These are phyloP conservation scores for Babyrousa celebensis DNA, from an alignment of 2,797 vertebrate species.

Conservation along the genomic window DNA sequence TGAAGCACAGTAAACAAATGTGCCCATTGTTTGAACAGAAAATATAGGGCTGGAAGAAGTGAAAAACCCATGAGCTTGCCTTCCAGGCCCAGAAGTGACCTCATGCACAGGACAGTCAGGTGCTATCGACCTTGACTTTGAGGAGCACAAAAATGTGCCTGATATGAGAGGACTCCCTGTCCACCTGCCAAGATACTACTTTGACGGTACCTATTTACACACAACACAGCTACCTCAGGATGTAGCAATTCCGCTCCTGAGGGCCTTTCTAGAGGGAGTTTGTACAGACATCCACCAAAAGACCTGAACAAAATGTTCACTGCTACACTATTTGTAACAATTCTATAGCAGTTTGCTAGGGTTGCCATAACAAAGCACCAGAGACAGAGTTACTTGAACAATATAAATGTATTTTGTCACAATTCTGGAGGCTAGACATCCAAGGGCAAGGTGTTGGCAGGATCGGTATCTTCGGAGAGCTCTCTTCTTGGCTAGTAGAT, in stretches of 20 bases:
- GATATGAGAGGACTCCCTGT: not conserved
- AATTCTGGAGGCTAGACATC: not conserved
- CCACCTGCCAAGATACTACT: not conserved
- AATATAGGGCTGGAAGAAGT: constrained; percentile 37
- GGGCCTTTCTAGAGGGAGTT: not conserved
- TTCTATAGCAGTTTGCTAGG: not conserved
- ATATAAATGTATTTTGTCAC: not conserved
- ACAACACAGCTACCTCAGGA: not conserved
- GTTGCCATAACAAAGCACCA: not conserved
- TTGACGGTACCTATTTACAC: not conserved
- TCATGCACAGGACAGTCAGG: not conserved
- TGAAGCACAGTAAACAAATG: not conserved
- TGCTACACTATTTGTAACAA: not conserved
- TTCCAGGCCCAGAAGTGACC: not conserved
- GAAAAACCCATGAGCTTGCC: not conserved
- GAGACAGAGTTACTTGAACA: not conserved
- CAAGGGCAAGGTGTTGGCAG: not conserved
- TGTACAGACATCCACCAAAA: not conserved
- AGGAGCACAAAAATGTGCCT: not conserved
- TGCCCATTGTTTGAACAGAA: not conserved
- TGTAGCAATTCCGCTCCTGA: not conserved
- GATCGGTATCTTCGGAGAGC: not conserved
- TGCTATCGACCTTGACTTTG: not conserved
- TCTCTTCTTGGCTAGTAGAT: not conserved
- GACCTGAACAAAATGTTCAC: not conserved